Percentiles rank a stretch among this genome's conserved stretches.
phyloP scores from a whole-genome alignment of 2,888 invertebrate species.

The Thelaira solivaga region DNA sequence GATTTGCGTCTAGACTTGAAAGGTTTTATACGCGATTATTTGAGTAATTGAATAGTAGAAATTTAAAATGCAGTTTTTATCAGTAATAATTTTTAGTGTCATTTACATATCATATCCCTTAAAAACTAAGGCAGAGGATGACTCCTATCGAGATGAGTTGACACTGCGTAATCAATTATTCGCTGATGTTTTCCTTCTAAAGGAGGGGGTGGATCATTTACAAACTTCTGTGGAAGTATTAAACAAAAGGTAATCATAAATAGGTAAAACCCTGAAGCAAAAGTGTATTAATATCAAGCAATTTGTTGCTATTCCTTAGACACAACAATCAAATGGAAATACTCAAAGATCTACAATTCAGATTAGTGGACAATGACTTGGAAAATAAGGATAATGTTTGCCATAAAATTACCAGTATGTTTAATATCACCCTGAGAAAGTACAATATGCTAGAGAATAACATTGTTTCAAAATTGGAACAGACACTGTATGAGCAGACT shows the following conservation, averaged over 20 bases:
- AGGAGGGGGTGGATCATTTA: slow-evolving; percentile 29
- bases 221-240: slow-evolving; percentile 30
- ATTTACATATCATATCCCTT: no score
- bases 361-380: neutral
- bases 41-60: no score
- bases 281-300: no score
- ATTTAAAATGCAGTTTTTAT: neutral
- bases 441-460: slow-evolving; percentile 31
- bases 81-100: neutral
- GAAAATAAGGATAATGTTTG: neutral
- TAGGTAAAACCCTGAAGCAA: neutral
- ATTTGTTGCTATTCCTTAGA: neutral
- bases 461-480: slow-evolving; percentile 30
- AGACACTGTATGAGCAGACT: slow-evolving; percentile 32
- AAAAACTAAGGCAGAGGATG: neutral
- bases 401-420: neutral
- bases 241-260: slow-evolving; percentile 22
- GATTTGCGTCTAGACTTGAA: no score
- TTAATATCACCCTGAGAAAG: slow-evolving; percentile 36
- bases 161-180: slow-evolving; percentile 39
- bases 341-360: slow-evolving; percentile 4
- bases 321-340: slow-evolving; percentile 27
- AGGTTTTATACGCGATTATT: no score
- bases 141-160: no score
- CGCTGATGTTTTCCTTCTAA: slow-evolving; percentile 28